Evolutionary conservation across 1,140 invertebrate genomes (phyloP).

Genomic region (Geopemphigus sp.): DNA sequence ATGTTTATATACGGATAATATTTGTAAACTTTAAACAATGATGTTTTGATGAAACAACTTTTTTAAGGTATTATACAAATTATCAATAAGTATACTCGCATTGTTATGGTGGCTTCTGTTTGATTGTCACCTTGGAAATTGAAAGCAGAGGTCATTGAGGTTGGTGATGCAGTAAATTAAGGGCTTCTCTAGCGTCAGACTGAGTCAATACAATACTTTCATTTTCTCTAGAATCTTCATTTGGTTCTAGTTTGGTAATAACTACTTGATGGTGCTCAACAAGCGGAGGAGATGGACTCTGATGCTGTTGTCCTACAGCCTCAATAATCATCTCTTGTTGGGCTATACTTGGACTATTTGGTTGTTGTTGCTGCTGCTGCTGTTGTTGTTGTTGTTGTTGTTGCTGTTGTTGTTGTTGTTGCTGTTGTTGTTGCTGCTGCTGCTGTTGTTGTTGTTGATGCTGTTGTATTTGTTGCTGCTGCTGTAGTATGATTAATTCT

Average conservation of each 20-base stretch:
- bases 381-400: slow-evolving; percentile 51
- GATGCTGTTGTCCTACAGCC: slow-evolving; percentile 30
- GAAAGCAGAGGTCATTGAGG: slow-evolving; percentile 32
- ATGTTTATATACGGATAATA: no score
- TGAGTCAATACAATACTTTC: slow-evolving; percentile 45
- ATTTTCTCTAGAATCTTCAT: slow-evolving; percentile 25
- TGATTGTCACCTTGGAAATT: slow-evolving; percentile 7
- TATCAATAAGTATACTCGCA: slow-evolving; percentile 32
- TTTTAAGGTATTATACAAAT: slow-evolving; percentile 3
- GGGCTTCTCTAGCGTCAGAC: slow-evolving; percentile 40
- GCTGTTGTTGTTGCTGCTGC: slow-evolving; percentile 48
- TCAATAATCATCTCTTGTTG: slow-evolving; percentile 49
- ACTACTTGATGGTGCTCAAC: slow-evolving; percentile 37
- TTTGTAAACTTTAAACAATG: background rate
- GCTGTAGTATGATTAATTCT: slow-evolving; percentile 44
- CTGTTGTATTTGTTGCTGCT: slow-evolving; percentile 51
- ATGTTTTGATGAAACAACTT: background rate
- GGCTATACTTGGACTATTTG: slow-evolving; percentile 38
- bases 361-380: no score
- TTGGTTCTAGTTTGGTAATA: slow-evolving; percentile 47
- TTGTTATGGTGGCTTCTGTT: slow-evolving; percentile 23
- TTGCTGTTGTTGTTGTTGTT: slow-evolving; percentile 51
- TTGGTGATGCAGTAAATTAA: slow-evolving; percentile 42
- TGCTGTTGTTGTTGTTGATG: slow-evolving; percentile 51
- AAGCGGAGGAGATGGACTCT: slow-evolving; percentile 37